These are phyloP conservation scores for Chloroclystis v-ata DNA, from an alignment of 2,888 invertebrate genomes.

Conservation along the genomic window DNA sequence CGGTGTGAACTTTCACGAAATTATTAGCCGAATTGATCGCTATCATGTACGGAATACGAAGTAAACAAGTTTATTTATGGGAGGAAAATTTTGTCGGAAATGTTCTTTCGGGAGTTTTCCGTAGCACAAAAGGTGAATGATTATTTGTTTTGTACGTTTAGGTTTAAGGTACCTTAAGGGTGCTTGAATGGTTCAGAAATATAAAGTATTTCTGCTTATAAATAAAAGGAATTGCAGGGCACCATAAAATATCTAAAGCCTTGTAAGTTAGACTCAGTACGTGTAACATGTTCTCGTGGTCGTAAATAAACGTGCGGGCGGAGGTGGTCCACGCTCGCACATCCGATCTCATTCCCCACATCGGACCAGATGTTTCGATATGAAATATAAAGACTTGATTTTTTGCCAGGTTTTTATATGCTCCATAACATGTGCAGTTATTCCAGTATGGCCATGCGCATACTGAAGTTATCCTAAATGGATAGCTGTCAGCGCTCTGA, in stretches of 20 bases:
- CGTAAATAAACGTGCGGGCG: conserved; percentile 23
- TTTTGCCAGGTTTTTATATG: conserved; percentile 36
- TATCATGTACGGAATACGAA: conserved; percentile 12
- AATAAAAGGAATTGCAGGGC: conserved; percentile 6
- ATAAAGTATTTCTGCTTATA: too few species aligned
- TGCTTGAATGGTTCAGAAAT: too few species aligned
- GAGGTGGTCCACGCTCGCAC: conserved; percentile 18
- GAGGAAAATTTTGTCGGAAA: conserved; percentile 3
- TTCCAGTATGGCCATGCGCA: conserved; percentile 22
- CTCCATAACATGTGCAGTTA: conserved; percentile 26
- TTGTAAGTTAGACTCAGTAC: conserved; percentile 14
- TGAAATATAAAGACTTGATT: conserved; percentile 27
- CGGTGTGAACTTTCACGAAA: conserved; percentile 3
- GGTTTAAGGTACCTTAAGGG: too few species aligned
- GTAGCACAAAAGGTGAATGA: background rate
- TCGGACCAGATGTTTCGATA: conserved; percentile 35
- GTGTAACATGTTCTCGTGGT: conserved; percentile 22
- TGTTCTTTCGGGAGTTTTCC: conserved; percentile 2
- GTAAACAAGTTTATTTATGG: conserved; percentile 15
- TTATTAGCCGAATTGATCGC: conserved; percentile 12
- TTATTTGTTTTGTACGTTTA: too few species aligned
- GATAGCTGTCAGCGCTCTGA: conserved; percentile 20
- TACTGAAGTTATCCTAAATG: conserved; percentile 24
- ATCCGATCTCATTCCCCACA: conserved; percentile 23
- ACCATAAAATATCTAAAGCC: conserved; percentile 14